phyloP scores from a whole-genome alignment of 2,113 vertebrate species.

The Lampris incognitus region DNA sequence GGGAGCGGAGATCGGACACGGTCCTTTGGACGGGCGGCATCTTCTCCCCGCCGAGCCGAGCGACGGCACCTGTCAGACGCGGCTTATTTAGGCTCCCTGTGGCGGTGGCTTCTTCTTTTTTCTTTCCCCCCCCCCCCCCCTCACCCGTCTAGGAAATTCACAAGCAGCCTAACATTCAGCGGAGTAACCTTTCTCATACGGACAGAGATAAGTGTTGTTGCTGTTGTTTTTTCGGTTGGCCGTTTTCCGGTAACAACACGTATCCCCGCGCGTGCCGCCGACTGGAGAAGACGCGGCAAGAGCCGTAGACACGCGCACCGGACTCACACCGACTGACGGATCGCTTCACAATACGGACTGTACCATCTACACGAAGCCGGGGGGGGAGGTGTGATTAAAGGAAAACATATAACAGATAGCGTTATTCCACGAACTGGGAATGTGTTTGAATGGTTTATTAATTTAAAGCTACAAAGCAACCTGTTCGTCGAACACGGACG shows the following conservation, averaged over 20 bases:
- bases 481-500: too few relatives aligned
- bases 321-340: constrained; percentile 61
- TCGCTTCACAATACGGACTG: constrained; percentile 71
- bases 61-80: constrained; percentile 82
- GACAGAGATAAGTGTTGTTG: not conserved
- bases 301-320: constrained; percentile 41
- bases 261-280: constrained; percentile 50
- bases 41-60: constrained; percentile 62
- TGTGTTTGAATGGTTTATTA: not conserved
- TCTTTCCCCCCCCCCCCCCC: too few relatives aligned
- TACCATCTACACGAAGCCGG: constrained; percentile 67
- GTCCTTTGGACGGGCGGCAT: constrained; percentile 93
- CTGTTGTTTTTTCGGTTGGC: too few relatives aligned
- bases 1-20: constrained; percentile 90
- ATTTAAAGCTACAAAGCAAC: not conserved
- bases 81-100: constrained; percentile 48
- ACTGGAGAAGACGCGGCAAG: constrained; percentile 6
- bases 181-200: constrained; percentile 51
- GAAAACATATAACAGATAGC: not conserved
- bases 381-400: constrained; percentile 20
- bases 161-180: constrained; percentile 49
- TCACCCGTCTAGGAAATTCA: constrained; percentile 53
- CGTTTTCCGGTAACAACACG: constrained; percentile 43
- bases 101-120: constrained; percentile 32
- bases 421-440: not conserved